A percentile compares a stretch with the other conserved stretches of the same genome.
Evolutionary conservation across 2,113 vertebrate species (phyloP).

Genomic region (Deroptyus accipitrinus): DNA sequence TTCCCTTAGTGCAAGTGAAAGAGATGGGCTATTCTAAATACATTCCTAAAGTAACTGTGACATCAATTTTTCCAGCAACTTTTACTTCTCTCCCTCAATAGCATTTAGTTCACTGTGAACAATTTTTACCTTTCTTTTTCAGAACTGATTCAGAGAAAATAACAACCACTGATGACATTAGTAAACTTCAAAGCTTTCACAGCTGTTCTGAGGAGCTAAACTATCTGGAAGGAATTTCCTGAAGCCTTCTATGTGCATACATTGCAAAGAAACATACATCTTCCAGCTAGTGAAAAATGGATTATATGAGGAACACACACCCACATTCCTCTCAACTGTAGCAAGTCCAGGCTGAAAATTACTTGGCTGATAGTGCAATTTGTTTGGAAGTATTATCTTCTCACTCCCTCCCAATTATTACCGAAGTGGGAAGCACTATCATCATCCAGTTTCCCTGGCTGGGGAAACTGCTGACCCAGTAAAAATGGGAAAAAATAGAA

Average conservation of each 20-base stretch:
- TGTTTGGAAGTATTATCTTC: not conserved
- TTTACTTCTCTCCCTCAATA: not conserved
- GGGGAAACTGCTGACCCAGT: not conserved
- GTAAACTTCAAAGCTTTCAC: not conserved
- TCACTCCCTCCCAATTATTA: not conserved
- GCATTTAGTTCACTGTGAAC: not conserved
- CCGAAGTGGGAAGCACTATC: not conserved
- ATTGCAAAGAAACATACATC: not conserved
- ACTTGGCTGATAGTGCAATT: not conserved
- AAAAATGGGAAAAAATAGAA: not conserved
- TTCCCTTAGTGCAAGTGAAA: not conserved
- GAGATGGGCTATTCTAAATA: not conserved
- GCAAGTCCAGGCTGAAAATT: not conserved
- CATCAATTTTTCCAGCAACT: not conserved
- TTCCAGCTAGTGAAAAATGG: not conserved
- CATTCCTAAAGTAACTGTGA: not conserved
- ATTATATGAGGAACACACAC: not conserved
- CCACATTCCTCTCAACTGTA: not conserved
- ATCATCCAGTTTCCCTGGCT: not conserved
- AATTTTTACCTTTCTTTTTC: not conserved
- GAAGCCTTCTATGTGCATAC: not conserved
- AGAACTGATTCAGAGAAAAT: not conserved
- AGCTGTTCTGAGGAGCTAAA: not conserved
- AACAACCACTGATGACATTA: not conserved
- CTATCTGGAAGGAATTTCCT: not conserved